These are phyloP conservation scores for Neoitamus cyanurus DNA, from an alignment of 2,888 invertebrate genomes.

Conservation along the genomic window DNA sequence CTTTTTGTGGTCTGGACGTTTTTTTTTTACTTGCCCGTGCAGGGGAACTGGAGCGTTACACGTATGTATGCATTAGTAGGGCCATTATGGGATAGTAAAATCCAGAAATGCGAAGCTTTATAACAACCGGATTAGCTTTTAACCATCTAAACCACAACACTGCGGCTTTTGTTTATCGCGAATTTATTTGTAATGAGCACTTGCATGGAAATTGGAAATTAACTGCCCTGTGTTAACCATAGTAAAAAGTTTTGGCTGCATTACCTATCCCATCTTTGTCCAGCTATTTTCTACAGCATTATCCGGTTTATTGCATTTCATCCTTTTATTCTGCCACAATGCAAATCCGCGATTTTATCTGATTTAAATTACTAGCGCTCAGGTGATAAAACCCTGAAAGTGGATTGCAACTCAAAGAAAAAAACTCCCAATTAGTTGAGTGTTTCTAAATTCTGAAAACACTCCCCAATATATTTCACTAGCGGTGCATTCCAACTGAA, in stretches of 20 bases:
- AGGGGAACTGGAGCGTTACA: background rate
- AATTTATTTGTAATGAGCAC: background rate
- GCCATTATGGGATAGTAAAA: background rate
- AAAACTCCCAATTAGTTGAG: background rate
- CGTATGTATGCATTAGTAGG: background rate
- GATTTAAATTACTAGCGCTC: background rate
- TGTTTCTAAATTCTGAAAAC: too few species aligned
- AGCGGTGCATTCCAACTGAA: background rate
- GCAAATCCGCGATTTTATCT: background rate
- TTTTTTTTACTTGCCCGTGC: background rate
- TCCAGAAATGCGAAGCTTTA: background rate
- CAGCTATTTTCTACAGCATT: background rate
- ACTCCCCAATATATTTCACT: background rate
- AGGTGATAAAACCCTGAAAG: background rate
- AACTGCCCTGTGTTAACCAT: background rate
- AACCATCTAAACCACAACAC: background rate
- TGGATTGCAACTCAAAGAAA: background rate
- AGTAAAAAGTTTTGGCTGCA: background rate
- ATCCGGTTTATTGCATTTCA: background rate
- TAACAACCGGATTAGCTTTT: background rate
- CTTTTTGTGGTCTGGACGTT: background rate
- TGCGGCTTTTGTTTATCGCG: background rate
- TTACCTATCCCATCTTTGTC: background rate
- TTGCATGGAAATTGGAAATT: background rate
- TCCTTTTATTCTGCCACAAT: background rate